Conservation (phyloP, 2,888 invertebrate genomes). For the Drosophila monieri region DNA sequence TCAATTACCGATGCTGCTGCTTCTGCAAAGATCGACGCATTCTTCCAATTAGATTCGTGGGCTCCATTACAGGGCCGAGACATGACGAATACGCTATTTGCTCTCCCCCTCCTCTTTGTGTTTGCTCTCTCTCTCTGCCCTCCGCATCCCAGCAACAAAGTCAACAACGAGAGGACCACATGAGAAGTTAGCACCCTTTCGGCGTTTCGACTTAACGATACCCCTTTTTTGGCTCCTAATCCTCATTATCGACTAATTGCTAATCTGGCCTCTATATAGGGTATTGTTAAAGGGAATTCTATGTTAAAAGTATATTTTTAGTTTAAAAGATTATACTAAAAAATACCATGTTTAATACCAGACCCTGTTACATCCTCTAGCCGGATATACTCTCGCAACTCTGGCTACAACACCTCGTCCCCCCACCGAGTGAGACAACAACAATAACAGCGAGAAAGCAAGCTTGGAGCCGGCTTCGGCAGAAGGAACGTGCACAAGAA, state of each 20-base stretch:
- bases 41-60: slow-evolving; percentile 4
- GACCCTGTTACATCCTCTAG: not conserved
- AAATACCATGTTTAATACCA: not conserved
- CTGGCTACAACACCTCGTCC: too few species aligned
- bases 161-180: slow-evolving; percentile 2
- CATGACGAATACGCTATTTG: slow-evolving; percentile 17
- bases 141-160: not conserved
- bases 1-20: slow-evolving; percentile 4
- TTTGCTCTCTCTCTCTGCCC: slow-evolving; percentile 3
- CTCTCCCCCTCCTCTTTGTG: not conserved
- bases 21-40: not conserved
- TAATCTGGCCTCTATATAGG: not conserved
- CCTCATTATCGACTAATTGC: not conserved
- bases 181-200: not conserved
- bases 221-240: not conserved
- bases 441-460: slow-evolving; percentile 40
- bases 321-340: too few species aligned
- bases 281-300: too few species aligned
- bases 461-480: slow-evolving; percentile 66
- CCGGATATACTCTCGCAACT: not conserved
- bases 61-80: slow-evolving; percentile 6
- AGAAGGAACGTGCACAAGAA: slow-evolving; percentile 44
- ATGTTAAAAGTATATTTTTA: not conserved
- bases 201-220: not conserved
- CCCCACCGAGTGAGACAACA: slow-evolving; percentile 10